These are phyloP conservation scores for Paratrypauchen microcephalus DNA, from an alignment of 2,797 vertebrate genomes.

Conservation along the genomic window DNA sequence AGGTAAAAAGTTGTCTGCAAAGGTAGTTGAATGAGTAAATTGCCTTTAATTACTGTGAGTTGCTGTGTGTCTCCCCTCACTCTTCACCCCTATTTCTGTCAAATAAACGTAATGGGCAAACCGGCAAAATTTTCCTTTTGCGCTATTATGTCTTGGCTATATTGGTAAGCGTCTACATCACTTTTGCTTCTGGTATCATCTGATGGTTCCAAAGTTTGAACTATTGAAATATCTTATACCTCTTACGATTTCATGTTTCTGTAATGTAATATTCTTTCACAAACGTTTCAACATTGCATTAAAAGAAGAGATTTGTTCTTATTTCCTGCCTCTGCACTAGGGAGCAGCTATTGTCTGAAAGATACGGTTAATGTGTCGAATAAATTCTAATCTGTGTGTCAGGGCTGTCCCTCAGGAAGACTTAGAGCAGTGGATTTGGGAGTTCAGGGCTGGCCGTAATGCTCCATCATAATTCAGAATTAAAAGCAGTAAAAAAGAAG, in stretches of 20 bases:
- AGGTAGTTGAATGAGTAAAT: too few relatives aligned
- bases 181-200: background rate
- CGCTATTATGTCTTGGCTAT: background rate
- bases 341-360: conserved; percentile 37
- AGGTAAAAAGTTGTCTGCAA: too few relatives aligned
- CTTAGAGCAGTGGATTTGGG: conserved; percentile 28
- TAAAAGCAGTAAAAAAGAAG: conserved; percentile 16
- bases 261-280: background rate
- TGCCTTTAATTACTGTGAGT: too few relatives aligned
- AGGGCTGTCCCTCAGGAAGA: conserved; percentile 30
- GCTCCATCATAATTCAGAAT: conserved; percentile 36
- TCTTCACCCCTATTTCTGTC: background rate
- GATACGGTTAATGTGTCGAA: conserved; percentile 44
- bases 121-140: background rate
- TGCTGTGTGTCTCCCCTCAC: background rate
- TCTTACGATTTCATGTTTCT: background rate
- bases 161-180: background rate
- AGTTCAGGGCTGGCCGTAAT: conserved; percentile 30
- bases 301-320: conserved; percentile 22
- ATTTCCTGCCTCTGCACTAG: conserved; percentile 26
- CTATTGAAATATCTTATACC: background rate
- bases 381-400: conserved; percentile 54
- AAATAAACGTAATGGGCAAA: background rate
- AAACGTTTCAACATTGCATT: background rate
- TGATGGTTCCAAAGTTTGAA: background rate